These are phyloP conservation scores for Ceraclea dissimilis DNA, from an alignment of 2,888 invertebrate genomes.

Conservation along the genomic window DNA sequence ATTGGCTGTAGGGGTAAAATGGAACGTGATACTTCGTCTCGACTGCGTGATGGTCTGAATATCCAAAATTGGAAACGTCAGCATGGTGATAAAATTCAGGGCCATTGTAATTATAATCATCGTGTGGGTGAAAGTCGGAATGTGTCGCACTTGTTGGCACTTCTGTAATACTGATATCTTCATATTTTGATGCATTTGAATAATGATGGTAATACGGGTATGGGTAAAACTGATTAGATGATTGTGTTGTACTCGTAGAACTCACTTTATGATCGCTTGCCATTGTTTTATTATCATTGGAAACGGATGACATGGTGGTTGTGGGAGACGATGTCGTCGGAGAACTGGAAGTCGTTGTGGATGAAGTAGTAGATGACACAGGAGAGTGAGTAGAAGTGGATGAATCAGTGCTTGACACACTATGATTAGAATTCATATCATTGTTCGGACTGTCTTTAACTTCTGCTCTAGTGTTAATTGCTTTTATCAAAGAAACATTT, in stretches of 20 bases:
- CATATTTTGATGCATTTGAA: constrained; percentile 17
- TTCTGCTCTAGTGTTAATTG: not conserved
- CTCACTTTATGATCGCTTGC: not conserved
- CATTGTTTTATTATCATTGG: not conserved
- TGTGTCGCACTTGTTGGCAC: constrained; percentile 9
- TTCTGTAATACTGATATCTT: constrained; percentile 22
- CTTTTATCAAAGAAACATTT: not conserved
- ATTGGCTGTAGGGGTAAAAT: constrained; percentile 1
- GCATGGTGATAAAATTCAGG: not conserved
- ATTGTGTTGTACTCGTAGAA: not conserved
- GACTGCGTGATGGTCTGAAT: not conserved
- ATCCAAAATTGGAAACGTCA: not conserved
- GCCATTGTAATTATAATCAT: constrained; percentile 6
- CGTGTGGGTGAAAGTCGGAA: constrained; percentile 12
- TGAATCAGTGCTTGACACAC: not conserved
- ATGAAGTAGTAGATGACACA: not conserved
- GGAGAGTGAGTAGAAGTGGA: not conserved
- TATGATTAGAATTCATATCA: not conserved
- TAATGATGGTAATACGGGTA: constrained; percentile 21
- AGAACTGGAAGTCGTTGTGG: not conserved
- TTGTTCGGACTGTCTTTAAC: not conserved
- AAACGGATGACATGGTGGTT: not conserved
- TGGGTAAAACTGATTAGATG: constrained; percentile 11
- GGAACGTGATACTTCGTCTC: not conserved
- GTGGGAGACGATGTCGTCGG: not conserved